Evolutionary conservation across 2,113 vertebrate species (phyloP).

Genomic region (Triplophysa rosa): DNA sequence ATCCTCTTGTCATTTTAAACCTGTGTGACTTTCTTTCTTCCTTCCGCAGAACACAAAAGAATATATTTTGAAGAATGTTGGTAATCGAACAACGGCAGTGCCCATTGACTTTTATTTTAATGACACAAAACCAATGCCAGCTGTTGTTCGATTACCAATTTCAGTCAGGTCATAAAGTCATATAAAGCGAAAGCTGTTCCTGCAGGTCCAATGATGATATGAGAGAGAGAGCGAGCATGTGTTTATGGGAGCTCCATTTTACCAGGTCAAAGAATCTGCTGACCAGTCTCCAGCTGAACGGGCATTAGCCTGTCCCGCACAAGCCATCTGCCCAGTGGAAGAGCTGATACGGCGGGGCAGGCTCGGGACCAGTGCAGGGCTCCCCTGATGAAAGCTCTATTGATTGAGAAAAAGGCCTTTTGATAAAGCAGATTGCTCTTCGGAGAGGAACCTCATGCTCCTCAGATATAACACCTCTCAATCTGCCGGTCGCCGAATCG

Average conservation of each 20-base stretch:
- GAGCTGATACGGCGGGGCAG: constrained; percentile 50
- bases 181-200: not conserved
- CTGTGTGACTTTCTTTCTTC: too few species aligned
- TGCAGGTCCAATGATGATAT: constrained; percentile 1
- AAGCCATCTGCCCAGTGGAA: constrained; percentile 31
- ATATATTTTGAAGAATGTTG: too few species aligned
- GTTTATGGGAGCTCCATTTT: constrained; percentile 28
- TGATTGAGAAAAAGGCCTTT: constrained; percentile 75
- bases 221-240: not conserved
- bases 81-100: too few species aligned
- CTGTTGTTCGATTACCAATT: too few species aligned
- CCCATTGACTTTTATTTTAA: too few species aligned
- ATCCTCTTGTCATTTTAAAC: too few species aligned
- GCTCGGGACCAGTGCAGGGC: constrained; percentile 48
- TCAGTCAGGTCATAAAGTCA: too few species aligned
- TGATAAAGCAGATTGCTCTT: constrained; percentile 78
- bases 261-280: constrained; percentile 36
- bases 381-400: constrained; percentile 69
- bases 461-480: constrained; percentile 70
- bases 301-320: constrained; percentile 44
- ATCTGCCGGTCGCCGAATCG: constrained; percentile 66
- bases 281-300: constrained; percentile 44
- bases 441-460: constrained; percentile 74
- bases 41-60: too few species aligned
- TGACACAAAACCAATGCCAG: too few species aligned